A percentile compares a stretch with the other conserved stretches of the same genome.
Conservation (phyloP, 2,888 invertebrate genomes). For the Artemia sp. region DNA sequence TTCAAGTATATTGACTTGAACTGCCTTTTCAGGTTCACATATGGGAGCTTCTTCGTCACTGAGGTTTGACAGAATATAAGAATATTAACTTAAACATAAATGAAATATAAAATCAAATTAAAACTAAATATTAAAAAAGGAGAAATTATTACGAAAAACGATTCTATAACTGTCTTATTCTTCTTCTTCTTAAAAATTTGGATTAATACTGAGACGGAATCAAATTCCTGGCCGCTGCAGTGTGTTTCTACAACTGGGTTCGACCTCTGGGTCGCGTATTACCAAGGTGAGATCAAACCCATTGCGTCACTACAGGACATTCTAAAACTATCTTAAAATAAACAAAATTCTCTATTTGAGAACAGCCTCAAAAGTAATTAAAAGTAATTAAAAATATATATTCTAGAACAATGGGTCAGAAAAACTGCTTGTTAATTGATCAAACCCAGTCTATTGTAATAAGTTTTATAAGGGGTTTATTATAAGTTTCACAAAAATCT, state of each 20-base stretch:
- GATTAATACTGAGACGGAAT: no score
- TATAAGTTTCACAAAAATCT: no score
- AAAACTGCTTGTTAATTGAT: background rate
- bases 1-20: conserved; percentile 22
- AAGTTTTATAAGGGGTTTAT: no score
- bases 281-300: no score
- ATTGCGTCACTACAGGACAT: no score
- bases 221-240: no score
- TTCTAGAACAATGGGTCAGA: background rate
- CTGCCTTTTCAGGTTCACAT: conserved; percentile 25
- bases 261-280: no score
- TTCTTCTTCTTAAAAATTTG: background rate
- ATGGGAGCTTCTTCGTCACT: background rate
- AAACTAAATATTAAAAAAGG: no score
- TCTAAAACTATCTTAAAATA: no score
- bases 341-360: background rate
- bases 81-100: background rate
- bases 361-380: background rate
- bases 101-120: background rate
- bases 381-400: background rate
- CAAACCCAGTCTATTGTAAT: background rate
- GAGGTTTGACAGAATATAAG: conserved; percentile 28
- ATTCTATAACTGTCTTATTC: background rate
- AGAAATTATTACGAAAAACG: no score
- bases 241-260: no score